These are phyloP conservation scores for Parazoanthus swiftii DNA, from an alignment of 92 coral and sea anemone genomes.

Conservation along the genomic window DNA sequence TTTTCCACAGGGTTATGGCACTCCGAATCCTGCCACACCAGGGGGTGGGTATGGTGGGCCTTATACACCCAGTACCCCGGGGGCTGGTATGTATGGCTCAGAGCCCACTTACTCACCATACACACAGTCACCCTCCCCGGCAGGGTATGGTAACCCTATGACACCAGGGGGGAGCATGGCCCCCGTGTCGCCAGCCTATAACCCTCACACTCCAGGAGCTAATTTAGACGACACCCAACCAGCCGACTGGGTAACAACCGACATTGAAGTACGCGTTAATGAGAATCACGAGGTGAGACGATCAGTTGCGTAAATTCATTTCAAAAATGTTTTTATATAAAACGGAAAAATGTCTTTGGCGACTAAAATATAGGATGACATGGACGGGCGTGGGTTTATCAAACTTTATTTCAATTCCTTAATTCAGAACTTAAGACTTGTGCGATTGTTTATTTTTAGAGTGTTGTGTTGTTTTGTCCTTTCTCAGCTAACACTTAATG, in stretches of 20 bases:
- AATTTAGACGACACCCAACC: conserved; percentile 83
- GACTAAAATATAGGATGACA: too few species aligned
- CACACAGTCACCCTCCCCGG: conserved; percentile 98
- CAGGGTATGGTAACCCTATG: conserved; percentile 93
- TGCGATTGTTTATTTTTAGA: too few species aligned
- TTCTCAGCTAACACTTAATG: too few species aligned
- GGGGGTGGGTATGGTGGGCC: conserved; percentile 87
- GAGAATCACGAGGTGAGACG: conserved; percentile 88
- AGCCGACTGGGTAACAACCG: conserved; percentile 92
- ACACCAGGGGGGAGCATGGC: conserved; percentile 96
- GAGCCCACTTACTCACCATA: conserved; percentile 98
- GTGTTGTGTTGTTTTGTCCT: too few species aligned
- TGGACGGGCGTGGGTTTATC: too few species aligned
- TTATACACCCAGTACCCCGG: conserved; percentile 96
- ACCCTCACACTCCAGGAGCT: conserved; percentile 97
- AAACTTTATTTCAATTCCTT: too few species aligned
- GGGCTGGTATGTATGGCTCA: conserved; percentile 98
- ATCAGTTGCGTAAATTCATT: not conserved
- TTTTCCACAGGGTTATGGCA: conserved; percentile 68
- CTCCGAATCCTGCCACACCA: conserved; percentile 99
- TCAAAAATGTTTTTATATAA: too few species aligned
- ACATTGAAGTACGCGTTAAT: conserved; percentile 90
- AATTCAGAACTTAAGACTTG: too few species aligned
- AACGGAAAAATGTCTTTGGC: too few species aligned
- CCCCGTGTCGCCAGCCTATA: conserved; percentile 93